phyloP scores from a whole-genome alignment of 2,113 vertebrate species.

The Ammodytes dubius region DNA sequence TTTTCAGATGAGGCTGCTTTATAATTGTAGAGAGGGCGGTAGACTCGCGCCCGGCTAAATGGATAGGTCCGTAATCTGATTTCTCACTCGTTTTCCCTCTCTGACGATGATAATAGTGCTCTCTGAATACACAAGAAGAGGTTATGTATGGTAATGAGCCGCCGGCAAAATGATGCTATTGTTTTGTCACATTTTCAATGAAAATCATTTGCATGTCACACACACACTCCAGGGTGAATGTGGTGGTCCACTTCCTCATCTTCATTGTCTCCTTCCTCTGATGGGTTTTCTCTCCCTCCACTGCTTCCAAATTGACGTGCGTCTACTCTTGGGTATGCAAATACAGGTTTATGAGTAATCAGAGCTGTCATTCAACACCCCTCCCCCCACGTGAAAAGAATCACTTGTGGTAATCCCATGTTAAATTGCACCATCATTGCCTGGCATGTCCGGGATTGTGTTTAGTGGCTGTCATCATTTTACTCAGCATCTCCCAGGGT shows the following conservation, averaged over 20 bases:
- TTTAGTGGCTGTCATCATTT: slow-evolving; percentile 54
- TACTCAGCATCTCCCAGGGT: slow-evolving; percentile 46
- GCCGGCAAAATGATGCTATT: slow-evolving; percentile 43
- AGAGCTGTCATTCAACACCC: slow-evolving; percentile 57
- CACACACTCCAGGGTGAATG: slow-evolving; percentile 44
- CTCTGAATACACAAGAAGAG: slow-evolving; percentile 36
- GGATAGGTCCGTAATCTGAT: slow-evolving; percentile 67
- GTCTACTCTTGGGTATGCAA: slow-evolving; percentile 60
- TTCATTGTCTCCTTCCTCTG: slow-evolving; percentile 43
- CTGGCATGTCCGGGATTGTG: slow-evolving; percentile 36
- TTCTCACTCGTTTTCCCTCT: slow-evolving; percentile 52
- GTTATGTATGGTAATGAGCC: slow-evolving; percentile 70
- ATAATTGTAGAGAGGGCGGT: slow-evolving; percentile 66
- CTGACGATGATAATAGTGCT: slow-evolving; percentile 47
- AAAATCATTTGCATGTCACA: slow-evolving; percentile 62
- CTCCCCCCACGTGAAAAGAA: slow-evolving; percentile 29
- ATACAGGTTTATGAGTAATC: slow-evolving; percentile 68
- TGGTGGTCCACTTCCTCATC: slow-evolving; percentile 69
- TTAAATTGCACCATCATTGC: slow-evolving; percentile 39
- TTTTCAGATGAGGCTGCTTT: slow-evolving; percentile 60
- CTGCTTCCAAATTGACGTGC: slow-evolving; percentile 61
- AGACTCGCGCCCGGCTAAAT: slow-evolving; percentile 52
- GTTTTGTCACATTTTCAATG: slow-evolving; percentile 49
- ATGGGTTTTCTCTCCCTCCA: slow-evolving; percentile 58
- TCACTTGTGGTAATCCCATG: slow-evolving; percentile 13